Base-by-base conservation (phyloP, 1,140 invertebrate genomes). In the Centruroides vittatus region DNA sequence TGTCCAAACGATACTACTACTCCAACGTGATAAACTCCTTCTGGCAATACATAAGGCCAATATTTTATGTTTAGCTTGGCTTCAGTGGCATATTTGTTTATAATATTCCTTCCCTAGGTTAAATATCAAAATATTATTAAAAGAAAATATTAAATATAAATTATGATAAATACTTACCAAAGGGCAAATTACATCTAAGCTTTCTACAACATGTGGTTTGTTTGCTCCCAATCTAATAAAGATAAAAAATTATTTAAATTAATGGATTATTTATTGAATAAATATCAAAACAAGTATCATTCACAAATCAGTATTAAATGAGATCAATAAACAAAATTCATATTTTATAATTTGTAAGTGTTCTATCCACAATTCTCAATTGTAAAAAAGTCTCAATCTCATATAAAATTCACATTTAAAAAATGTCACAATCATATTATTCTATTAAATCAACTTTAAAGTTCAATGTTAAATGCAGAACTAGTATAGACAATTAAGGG, bases 1-100 rank as follows among this genome's bases (percentile, higher is more conserved):
- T 73, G 68, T 8, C 76, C 76, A 70, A 78, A 78, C 9, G 76
- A 78, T 4, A 71, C 75, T 5, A 77, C 70, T 35, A 76, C 66
- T 47, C 76, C 76, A 62, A 78, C 63, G 70, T 78, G 74, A 66
- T 70, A 77, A 7, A 63, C 49, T 11, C 65, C 59, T 11, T 57
- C n/a, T 12, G 64, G 58, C 12, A 67, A 36, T 9, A 35, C 9
- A n/a, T 70, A 59, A n/a, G 74, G 74, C 73, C 75, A 76, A 10
- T 67, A 55, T 49, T 71, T 56, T 8, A 69, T 34, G 5, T 13
- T 50, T 12, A 76, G 57, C 52, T 67, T 59, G 46, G 63, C 55
- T 47, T 58, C 47, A 36, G 56, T 62, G 12, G 69, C 67, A 70
- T 65, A 74, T 54, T 65, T 46, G 35, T 58, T 48, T 9, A 73